These are phyloP conservation scores for Cyanoramphus novaezelandiae DNA, from an alignment of 2,113 vertebrate species.

Conservation along the genomic window DNA sequence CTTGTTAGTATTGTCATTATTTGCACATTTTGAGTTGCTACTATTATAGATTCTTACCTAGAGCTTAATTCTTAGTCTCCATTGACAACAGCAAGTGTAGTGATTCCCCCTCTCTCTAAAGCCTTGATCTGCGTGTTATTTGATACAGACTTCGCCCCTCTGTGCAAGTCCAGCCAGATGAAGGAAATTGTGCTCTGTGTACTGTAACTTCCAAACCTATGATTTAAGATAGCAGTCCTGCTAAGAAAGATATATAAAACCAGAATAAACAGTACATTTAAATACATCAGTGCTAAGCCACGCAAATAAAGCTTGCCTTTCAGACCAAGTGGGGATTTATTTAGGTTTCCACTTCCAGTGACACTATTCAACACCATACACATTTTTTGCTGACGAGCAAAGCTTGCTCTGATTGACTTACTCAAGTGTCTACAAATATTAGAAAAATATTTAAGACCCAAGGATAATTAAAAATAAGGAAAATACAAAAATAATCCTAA, in stretches of 20 bases:
- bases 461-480: neutral
- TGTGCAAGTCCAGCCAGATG: neutral
- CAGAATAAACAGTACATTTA: neutral
- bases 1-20: neutral
- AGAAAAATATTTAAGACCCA: neutral
- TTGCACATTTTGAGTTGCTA: neutral
- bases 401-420: neutral
- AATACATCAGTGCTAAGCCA: neutral
- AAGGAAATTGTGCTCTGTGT: neutral
- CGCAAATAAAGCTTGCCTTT: neutral
- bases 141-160: neutral
- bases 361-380: neutral
- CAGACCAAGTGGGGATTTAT: neutral
- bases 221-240: neutral
- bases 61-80: neutral
- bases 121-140: neutral
- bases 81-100: neutral
- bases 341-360: neutral
- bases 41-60: neutral
- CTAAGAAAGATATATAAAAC: neutral
- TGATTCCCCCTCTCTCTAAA: neutral
- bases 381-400: neutral
- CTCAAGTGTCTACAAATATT: neutral
- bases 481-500: neutral
- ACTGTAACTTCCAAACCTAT: neutral